Evolutionary conservation across 2,888 invertebrate genomes (phyloP).

Genomic region (Xestoiulus laeticollis): DNA sequence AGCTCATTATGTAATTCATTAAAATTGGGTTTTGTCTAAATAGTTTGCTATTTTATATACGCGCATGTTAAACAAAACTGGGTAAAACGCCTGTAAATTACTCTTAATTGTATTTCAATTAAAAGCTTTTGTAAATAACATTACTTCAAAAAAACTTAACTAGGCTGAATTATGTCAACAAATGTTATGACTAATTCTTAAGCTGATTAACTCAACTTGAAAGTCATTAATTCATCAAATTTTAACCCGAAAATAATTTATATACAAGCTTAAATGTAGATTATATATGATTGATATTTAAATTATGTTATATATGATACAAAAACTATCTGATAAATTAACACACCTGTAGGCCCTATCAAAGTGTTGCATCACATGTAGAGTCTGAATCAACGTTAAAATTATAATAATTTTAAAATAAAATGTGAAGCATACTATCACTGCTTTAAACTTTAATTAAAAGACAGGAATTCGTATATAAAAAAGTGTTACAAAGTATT

Average conservation of each 20-base stretch:
- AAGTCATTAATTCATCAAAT: not conserved
- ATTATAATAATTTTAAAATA: too few species aligned
- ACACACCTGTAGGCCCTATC: too few species aligned
- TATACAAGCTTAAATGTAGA: not conserved
- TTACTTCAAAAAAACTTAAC: not conserved
- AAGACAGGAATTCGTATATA: too few species aligned
- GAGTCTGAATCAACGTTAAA: too few species aligned
- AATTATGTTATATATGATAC: too few species aligned
- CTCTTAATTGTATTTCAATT: not conserved
- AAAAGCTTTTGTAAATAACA: not conserved
- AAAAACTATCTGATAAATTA: too few species aligned
- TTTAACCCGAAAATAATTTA: not conserved
- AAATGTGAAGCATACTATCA: too few species aligned
- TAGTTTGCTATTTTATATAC: not conserved
- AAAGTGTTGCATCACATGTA: too few species aligned
- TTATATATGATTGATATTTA: too few species aligned
- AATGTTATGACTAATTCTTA: not conserved
- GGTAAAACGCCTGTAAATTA: conserved; percentile 3
- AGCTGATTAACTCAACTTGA: not conserved
- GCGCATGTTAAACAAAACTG: not conserved
- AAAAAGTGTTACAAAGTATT: too few species aligned
- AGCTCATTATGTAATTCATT: conserved; percentile 1
- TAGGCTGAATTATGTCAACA: not conserved
- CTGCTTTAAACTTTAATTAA: too few species aligned
- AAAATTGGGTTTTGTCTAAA: not conserved